Conservation (phyloP, 1,140 invertebrate species). For the Stegodyphus dumicola region DNA sequence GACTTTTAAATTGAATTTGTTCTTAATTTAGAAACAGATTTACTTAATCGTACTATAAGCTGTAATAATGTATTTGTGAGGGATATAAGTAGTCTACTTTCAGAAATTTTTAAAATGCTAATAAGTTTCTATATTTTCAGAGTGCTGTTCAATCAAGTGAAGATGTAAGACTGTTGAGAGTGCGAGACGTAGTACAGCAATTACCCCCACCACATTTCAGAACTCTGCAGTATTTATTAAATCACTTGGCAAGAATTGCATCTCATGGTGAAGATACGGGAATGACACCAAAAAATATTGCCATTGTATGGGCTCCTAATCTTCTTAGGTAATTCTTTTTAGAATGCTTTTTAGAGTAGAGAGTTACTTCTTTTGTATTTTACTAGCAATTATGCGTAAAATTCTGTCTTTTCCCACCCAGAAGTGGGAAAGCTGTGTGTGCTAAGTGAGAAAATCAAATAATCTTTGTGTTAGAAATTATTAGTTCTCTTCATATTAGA, state of each 20-base stretch:
- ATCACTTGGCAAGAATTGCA: slow-evolving; percentile 89
- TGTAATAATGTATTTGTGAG: too few relatives aligned
- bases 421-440: too few relatives aligned
- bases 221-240: slow-evolving; percentile 93
- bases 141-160: slow-evolving; percentile 83
- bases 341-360: too few relatives aligned
- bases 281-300: slow-evolving; percentile 96
- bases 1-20: too few relatives aligned
- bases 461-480: too few relatives aligned
- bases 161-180: slow-evolving; percentile 78
- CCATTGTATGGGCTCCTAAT: slow-evolving; percentile 99
- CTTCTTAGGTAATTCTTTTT: slow-evolving; percentile 76
- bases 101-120: slow-evolving; percentile 76
- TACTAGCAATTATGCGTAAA: too few relatives aligned
- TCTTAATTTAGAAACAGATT: too few relatives aligned
- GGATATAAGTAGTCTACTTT: background rate
- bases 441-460: too few relatives aligned
- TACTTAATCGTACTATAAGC: too few relatives aligned
- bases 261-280: slow-evolving; percentile 85
- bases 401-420: too few relatives aligned
- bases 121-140: slow-evolving; percentile 66
- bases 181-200: slow-evolving; percentile 89
- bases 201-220: slow-evolving; percentile 96
- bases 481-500: too few relatives aligned
- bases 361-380: too few relatives aligned